Percentiles rank a stretch among this genome's conserved stretches.
Evolutionary conservation across 1,140 invertebrate species (phyloP).

Genomic region (Drosophila pectinifera): DNA sequence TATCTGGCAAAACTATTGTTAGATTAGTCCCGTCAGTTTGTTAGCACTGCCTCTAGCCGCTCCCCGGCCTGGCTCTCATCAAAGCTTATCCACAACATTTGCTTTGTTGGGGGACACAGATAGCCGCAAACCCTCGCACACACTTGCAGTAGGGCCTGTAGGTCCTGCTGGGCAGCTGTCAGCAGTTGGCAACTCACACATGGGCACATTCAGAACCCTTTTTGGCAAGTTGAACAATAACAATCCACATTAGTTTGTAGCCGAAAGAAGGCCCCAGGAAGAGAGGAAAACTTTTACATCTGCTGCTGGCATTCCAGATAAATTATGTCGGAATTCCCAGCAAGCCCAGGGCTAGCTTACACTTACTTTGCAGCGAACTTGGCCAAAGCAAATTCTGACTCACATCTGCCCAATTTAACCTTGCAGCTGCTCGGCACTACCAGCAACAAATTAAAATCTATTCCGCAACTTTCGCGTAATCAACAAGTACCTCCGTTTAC

Average conservation of each 20-base stretch:
- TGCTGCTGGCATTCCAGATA: slow-evolving; percentile 44
- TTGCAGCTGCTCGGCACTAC: slow-evolving; percentile 21
- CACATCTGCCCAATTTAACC: slow-evolving; percentile 41
- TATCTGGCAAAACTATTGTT: slow-evolving; percentile 51
- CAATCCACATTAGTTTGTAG: slow-evolving; percentile 52
- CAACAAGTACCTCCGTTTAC: slow-evolving; percentile 33
- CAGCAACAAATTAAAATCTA: slow-evolving; percentile 27
- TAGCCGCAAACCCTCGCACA: slow-evolving; percentile 18
- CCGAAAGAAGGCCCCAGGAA: slow-evolving; percentile 34
- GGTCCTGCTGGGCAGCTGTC: slow-evolving; percentile 58
- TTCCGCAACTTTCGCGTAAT: slow-evolving; percentile 41
- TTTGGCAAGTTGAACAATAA: slow-evolving; percentile 52
- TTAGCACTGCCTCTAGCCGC: not conserved
- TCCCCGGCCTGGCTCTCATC: slow-evolving; percentile 9
- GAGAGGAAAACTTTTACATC: slow-evolving; percentile 54
- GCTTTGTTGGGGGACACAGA: slow-evolving; percentile 61
- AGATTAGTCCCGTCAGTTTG: slow-evolving; percentile 38
- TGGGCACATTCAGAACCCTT: slow-evolving; percentile 27
- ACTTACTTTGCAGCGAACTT: slow-evolving; percentile 21
- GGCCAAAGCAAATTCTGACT: slow-evolving; percentile 6
- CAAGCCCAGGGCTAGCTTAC: slow-evolving; percentile 10
- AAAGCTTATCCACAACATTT: slow-evolving; percentile 55
- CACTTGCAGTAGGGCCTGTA: slow-evolving; percentile 44
- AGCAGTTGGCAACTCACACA: slow-evolving; percentile 53
- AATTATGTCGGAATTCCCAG: slow-evolving; percentile 31